A percentile compares a stretch with the other conserved stretches of the same genome.
Conservation (phyloP, 2,888 invertebrate genomes). For the Frankliniella fusca region DNA sequence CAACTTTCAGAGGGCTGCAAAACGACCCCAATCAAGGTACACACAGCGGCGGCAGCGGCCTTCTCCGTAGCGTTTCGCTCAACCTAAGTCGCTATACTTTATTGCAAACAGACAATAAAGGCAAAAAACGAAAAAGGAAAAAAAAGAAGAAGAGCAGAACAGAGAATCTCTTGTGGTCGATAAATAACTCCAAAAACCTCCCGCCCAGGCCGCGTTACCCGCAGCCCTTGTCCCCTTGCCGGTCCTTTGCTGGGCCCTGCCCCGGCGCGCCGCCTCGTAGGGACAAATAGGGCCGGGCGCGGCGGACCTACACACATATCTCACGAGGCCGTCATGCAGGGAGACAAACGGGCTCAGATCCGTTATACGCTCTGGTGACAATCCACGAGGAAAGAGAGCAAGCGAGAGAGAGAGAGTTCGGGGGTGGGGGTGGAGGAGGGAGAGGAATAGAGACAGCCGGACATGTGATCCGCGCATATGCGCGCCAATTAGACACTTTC, state of each 20-base stretch:
- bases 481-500: constrained; percentile 17
- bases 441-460: background rate
- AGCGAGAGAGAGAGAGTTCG: background rate
- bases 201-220: background rate
- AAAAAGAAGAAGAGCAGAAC: background rate
- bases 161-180: background rate
- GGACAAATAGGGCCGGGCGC: background rate
- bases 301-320: background rate
- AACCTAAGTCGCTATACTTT: too few species aligned
- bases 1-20: too few species aligned
- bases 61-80: too few species aligned
- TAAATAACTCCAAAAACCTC: background rate
- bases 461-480: background rate
- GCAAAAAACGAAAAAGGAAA: background rate
- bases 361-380: background rate
- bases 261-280: background rate
- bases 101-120: too few species aligned
- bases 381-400: background rate
- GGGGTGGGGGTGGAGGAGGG: background rate
- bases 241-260: too few species aligned
- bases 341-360: background rate
- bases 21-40: too few species aligned
- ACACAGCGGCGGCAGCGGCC: too few species aligned
- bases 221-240: too few species aligned
- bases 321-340: background rate